Conservation (phyloP, 1,140 invertebrate genomes). For the Radopholus similis region DNA sequence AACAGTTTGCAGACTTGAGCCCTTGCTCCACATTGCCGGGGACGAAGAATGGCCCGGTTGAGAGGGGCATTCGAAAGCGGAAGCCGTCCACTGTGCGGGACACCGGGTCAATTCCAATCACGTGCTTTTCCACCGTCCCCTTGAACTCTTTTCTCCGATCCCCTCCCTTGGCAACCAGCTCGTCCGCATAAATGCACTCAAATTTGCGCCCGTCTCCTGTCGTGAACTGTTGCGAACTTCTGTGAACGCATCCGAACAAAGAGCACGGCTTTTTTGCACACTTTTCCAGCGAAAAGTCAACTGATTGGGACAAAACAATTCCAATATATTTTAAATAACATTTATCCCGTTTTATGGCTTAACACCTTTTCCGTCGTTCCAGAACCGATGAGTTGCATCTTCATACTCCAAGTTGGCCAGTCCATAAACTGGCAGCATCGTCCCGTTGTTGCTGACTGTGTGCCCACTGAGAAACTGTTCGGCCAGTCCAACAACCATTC, state of each 20-base stretch:
- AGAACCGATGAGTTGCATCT: background rate
- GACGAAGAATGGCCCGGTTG: background rate
- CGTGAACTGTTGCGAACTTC: background rate
- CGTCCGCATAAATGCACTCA: background rate
- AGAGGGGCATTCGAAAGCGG: background rate
- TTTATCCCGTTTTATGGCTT: background rate
- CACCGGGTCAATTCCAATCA: background rate
- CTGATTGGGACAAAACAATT: background rate
- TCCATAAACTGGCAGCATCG: background rate
- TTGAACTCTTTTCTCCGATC: background rate
- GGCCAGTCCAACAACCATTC: background rate
- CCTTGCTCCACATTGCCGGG: background rate
- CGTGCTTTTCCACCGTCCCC: background rate
- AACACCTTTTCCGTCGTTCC: background rate
- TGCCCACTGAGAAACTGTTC: background rate
- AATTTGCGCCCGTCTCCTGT: background rate
- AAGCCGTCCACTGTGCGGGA: background rate
- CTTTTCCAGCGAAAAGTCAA: background rate
- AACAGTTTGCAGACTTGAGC: background rate
- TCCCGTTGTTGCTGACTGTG: background rate
- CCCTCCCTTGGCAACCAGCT: background rate
- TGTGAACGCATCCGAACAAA: background rate
- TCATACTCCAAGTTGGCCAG: background rate
- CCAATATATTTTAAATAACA: background rate
- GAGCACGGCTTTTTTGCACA: background rate